Percentiles rank a stretch among this genome's conserved stretches.
phyloP scores from a whole-genome alignment of 1,140 invertebrate genomes.

The Cephus cinctus region DNA sequence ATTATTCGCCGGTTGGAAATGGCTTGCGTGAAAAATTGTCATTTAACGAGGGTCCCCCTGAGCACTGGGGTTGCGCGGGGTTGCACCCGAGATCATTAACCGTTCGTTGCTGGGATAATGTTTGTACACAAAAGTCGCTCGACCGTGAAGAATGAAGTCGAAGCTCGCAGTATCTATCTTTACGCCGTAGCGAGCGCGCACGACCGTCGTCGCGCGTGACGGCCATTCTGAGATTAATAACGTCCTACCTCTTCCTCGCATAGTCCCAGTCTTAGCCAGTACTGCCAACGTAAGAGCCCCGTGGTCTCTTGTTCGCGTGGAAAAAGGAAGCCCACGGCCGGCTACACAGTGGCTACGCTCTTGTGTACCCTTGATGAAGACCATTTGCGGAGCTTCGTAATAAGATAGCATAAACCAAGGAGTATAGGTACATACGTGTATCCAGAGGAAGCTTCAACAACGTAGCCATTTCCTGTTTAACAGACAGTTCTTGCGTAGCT shows the following conservation, averaged over 20 bases:
- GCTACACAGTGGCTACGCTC: too few species aligned
- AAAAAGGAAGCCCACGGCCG: too few species aligned
- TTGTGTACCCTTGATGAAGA: conserved; percentile 33
- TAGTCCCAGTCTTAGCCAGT: conserved; percentile 20
- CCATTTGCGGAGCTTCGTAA: conserved; percentile 38
- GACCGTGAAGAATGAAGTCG: not conserved
- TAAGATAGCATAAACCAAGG: conserved; percentile 43
- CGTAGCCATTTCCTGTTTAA: too few species aligned
- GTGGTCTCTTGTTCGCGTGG: too few species aligned
- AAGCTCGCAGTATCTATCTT: too few species aligned
- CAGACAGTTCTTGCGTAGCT: too few species aligned
- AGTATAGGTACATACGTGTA: too few species aligned
- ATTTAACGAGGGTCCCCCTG: not conserved
- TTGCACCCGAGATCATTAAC: too few species aligned
- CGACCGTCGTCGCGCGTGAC: conserved; percentile 24
- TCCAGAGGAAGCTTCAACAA: too few species aligned
- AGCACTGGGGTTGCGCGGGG: too few species aligned
- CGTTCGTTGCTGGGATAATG: not conserved
- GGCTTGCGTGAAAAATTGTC: not conserved
- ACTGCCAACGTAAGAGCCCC: conserved; percentile 22
- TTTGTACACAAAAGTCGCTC: not conserved
- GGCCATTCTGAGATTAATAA: conserved; percentile 34
- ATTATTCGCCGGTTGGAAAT: too few species aligned
- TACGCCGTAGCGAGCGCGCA: too few species aligned
- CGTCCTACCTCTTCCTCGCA: conserved; percentile 17